phyloP scores from a whole-genome alignment of 2,888 invertebrate genomes.

The Hemaris fuciformis region DNA sequence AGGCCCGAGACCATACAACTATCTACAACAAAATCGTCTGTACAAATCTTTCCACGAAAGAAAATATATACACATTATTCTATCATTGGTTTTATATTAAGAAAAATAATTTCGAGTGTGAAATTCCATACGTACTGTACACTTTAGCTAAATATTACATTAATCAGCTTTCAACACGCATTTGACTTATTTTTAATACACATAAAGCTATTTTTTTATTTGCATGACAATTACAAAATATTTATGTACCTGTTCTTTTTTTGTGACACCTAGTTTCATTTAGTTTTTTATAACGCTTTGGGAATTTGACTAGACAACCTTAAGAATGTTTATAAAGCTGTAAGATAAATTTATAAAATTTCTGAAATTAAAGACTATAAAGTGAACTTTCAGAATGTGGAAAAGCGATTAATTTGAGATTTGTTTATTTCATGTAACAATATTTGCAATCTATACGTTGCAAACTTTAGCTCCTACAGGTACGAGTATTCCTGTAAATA shows the following conservation, averaged over 20 bases:
- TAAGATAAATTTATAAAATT: not conserved
- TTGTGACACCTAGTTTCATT: not conserved
- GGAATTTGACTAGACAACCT: constrained; percentile 3
- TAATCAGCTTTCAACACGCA: constrained; percentile 34
- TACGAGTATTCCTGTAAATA: too few species aligned
- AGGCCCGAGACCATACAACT: constrained; percentile 41
- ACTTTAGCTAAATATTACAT: constrained; percentile 37
- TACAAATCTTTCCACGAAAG: constrained; percentile 53
- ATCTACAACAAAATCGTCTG: constrained; percentile 40
- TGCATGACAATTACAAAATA: constrained; percentile 33
- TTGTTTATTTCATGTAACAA: too few species aligned
- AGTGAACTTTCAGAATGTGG: too few species aligned
- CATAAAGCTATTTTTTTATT: constrained; percentile 45
- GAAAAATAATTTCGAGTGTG: constrained; percentile 57
- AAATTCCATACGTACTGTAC: constrained; percentile 52
- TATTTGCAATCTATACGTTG: too few species aligned
- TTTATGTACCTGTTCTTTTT: constrained; percentile 25
- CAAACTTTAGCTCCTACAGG: too few species aligned
- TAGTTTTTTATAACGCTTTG: not conserved
- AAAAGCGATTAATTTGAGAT: too few species aligned
- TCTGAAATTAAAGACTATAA: not conserved
- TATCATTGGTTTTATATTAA: constrained; percentile 46
- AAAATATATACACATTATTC: constrained; percentile 46
- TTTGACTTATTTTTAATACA: constrained; percentile 24
- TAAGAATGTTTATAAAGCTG: too few species aligned